phyloP scores from a whole-genome alignment of 2,888 invertebrate species.

The Timema podura region DNA sequence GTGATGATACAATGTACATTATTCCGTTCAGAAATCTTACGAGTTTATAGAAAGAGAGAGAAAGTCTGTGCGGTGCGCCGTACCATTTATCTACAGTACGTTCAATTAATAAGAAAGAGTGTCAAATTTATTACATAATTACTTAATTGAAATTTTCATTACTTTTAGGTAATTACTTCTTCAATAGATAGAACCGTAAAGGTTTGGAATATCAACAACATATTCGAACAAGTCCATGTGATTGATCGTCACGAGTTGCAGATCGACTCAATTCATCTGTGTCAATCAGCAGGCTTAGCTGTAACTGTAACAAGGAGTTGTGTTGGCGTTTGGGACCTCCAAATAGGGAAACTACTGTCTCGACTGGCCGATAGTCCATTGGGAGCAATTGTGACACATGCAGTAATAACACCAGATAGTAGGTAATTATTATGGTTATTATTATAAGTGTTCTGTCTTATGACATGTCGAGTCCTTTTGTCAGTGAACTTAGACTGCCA shows the following conservation, averaged over 20 bases:
- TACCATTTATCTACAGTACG: too few species aligned
- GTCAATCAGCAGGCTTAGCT: conserved; percentile 52
- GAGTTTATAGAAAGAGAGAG: too few species aligned
- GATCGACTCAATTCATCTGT: conserved; percentile 78
- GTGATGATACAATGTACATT: too few species aligned
- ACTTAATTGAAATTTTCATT: not conserved
- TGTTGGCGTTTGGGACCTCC: conserved; percentile 92
- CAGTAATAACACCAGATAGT: conserved; percentile 80
- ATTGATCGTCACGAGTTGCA: conserved; percentile 94
- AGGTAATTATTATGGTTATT: conserved; percentile 51
- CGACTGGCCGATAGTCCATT: conserved; percentile 87
- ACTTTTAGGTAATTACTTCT: conserved; percentile 79
- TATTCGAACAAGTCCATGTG: conserved; percentile 94
- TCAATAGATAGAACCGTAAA: conserved; percentile 97
- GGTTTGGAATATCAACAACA: conserved; percentile 99
- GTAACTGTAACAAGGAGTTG: conserved; percentile 92
- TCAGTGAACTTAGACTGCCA: too few species aligned
- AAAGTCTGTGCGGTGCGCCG: too few species aligned
- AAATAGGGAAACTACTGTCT: conserved; percentile 76
- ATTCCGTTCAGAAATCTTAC: too few species aligned
- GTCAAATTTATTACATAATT: not conserved
- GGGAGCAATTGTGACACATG: conserved; percentile 92
- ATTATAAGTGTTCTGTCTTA: too few species aligned
- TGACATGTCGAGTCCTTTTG: too few species aligned
- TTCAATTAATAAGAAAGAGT: too few species aligned